Evolutionary conservation across 2,797 vertebrate species (phyloP), one percentile per base, ranked within the genome.

Genomic region (Denticeps clupeoides): DNA sequence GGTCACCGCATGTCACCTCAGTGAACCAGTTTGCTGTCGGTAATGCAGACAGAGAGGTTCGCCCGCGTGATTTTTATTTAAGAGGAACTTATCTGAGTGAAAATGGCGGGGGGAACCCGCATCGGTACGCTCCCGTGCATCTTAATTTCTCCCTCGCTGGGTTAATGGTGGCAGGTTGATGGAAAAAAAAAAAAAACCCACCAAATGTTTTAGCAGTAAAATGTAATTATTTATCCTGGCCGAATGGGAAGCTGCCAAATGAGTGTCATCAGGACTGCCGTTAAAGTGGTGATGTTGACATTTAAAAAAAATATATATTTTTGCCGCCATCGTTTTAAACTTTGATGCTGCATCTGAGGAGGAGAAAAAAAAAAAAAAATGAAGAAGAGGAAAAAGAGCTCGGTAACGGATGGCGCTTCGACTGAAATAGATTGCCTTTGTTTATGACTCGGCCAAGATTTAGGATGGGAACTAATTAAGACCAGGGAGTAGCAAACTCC

Each of bases 401-500:
- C 50, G 42, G 68, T 72, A 72, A 59, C 70, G 72, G 74, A 47
- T 41, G 19, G 24, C 35, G 8, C 9, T 26, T 23, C 28, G 18
- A 15, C 33, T 37, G 13, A 42, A 55, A 69, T 47, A 12, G 67
- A 68, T 70, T 67, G 64, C 53, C 56, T 77, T 79, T 84, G 82
- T 84, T 83, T 83, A 81, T 70, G 60, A 74, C 70, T 77, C 65
- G 67, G 68, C 62, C 52, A 69, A 69, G 71, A 72, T 70, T 69
- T 50, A 66, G 68, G 68, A 70, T 70, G 71, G 71, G 72, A 77
- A 72, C 71, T 74, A 82, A 82, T 83, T 82, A 82, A 74, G 71
- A 71, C 56, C 68, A 74, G 57, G 68, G 61, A 77, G 70, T 64
- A 62, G 55, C 68, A 70, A 71, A 67, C 69, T 80, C 78, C 72